A percentile compares a stretch with the other conserved stretches of the same genome.
Evolutionary conservation across 1,140 invertebrate species (phyloP).

Genomic region (Adelges cooleyi): DNA sequence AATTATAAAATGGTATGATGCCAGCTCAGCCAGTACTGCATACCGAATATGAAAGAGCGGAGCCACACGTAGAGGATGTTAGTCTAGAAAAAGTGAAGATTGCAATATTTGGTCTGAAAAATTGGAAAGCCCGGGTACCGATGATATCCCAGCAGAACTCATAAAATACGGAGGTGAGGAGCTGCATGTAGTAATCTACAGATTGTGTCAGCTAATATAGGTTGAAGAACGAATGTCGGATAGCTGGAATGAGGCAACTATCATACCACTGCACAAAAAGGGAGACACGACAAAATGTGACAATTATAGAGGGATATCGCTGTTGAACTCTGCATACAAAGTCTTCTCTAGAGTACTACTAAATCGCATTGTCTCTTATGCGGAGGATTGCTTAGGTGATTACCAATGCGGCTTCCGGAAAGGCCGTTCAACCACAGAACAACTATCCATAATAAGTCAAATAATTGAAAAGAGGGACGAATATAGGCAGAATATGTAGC

Average conservation of each 20-base stretch:
- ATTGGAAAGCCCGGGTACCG: neutral
- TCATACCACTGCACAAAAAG: slow-evolving; percentile 27
- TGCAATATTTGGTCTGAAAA: neutral
- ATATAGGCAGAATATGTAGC: neutral
- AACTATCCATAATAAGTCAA: neutral
- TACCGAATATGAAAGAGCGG: neutral
- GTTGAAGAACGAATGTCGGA: slow-evolving; percentile 30
- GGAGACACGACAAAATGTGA: slow-evolving; percentile 14
- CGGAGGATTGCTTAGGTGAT: slow-evolving; percentile 19
- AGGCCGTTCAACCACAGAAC: slow-evolving; percentile 22
- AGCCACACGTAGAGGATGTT: neutral
- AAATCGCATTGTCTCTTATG: neutral
- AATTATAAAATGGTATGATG: too few relatives aligned
- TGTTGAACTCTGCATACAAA: slow-evolving; percentile 23
- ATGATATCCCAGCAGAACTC: neutral
- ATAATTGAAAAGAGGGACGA: too few relatives aligned
- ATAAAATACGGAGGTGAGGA: neutral
- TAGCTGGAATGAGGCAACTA: slow-evolving; percentile 32
- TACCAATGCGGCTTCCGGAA: slow-evolving; percentile 24
- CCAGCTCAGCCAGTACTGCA: neutral
- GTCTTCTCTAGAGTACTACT: slow-evolving; percentile 21
- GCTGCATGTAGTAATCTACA: neutral
- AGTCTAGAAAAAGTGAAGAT: neutral
- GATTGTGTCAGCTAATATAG: neutral
- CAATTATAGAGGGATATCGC: slow-evolving; percentile 29